phyloP scores from a whole-genome alignment of 2,113 vertebrate genomes.

The Sakesphorus luctuosus region DNA sequence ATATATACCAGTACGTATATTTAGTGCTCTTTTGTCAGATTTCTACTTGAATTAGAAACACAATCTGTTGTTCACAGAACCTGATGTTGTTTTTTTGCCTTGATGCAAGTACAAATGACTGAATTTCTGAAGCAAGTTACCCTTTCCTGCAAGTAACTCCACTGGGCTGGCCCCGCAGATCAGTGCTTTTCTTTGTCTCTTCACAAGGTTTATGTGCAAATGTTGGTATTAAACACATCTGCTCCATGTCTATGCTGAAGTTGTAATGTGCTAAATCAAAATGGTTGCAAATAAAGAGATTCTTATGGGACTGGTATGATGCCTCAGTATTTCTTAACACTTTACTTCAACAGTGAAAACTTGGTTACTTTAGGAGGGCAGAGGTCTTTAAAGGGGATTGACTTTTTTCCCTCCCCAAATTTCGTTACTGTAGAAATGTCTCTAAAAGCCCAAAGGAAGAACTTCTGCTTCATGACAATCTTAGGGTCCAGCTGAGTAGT shows the following conservation, averaged over 20 bases:
- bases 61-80: not conserved
- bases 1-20: not conserved
- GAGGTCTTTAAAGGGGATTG: not conserved
- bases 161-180: not conserved
- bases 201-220: not conserved
- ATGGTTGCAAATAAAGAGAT: conserved; percentile 63
- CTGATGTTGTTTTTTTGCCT: not conserved
- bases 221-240: not conserved
- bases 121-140: not conserved
- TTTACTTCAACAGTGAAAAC: not conserved
- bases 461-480: not conserved
- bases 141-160: not conserved
- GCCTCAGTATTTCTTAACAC: not conserved
- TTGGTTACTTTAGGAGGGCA: not conserved
- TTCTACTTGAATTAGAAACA: not conserved
- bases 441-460: not conserved
- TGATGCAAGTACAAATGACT: not conserved
- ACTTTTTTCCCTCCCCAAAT: too few species aligned
- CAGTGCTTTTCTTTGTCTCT: not conserved
- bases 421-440: not conserved
- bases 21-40: not conserved
- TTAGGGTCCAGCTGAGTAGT: fast-evolving
- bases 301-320: not conserved
- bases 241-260: conserved; percentile 12
- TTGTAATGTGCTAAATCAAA: conserved; percentile 46